A percentile compares a stretch with the other conserved stretches of the same genome.
Conservation (phyloP, 2,797 vertebrate species). For the Leucoraja ocellata region DNA sequence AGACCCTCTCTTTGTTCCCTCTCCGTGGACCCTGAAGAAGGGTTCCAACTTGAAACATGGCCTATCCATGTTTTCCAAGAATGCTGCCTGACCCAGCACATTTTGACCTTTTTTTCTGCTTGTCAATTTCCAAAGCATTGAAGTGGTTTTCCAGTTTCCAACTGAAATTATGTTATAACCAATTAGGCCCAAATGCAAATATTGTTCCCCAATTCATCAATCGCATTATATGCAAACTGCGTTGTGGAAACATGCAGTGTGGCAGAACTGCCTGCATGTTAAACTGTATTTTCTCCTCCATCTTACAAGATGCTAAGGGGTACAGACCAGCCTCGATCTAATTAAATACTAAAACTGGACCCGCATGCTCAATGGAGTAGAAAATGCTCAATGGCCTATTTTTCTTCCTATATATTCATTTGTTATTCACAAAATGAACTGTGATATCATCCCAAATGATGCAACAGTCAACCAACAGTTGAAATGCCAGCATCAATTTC, state of each 20-base stretch:
- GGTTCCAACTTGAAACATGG: too few relatives aligned
- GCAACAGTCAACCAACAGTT: neutral
- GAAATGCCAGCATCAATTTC: neutral
- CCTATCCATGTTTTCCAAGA: too few relatives aligned
- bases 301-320: neutral
- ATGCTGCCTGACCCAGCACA: too few relatives aligned
- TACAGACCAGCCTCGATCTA: neutral
- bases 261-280: too few relatives aligned
- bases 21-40: too few relatives aligned
- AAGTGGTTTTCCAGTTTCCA: too few relatives aligned
- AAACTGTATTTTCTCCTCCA: neutral
- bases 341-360: neutral
- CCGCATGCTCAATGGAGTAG: neutral
- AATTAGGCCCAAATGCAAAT: too few relatives aligned
- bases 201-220: neutral
- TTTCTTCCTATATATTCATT: neutral
- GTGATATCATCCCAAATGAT: neutral
- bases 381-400: neutral
- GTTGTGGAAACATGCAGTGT: too few relatives aligned
- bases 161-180: too few relatives aligned
- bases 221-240: neutral
- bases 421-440: neutral
- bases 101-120: too few relatives aligned
- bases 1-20: too few relatives aligned
- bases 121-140: too few relatives aligned